Evolutionary conservation across 2,888 invertebrate species (phyloP).

Genomic region (Ophioninae sp.): DNA sequence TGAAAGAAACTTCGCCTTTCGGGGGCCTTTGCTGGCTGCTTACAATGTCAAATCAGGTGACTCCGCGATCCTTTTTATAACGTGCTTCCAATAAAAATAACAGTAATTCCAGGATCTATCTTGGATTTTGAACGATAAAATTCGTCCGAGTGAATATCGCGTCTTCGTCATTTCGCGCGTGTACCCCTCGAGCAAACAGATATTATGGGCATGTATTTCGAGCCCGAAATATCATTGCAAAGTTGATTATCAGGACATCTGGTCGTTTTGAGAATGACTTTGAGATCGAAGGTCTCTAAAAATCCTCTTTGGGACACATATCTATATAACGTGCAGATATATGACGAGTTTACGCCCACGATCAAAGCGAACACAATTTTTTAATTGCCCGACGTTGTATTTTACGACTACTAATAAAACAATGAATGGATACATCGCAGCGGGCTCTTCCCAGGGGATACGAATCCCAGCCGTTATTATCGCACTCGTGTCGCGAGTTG

Average conservation of each 20-base stretch:
- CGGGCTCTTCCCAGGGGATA: constrained; percentile 41
- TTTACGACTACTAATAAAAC: constrained; percentile 78
- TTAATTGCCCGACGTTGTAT: constrained; percentile 74
- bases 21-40: neutral
- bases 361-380: constrained; percentile 68
- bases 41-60: constrained; percentile 15
- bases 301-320: neutral
- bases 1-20: neutral
- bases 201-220: neutral
- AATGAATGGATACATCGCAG: constrained; percentile 74
- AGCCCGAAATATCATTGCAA: neutral
- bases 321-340: neutral
- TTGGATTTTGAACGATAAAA: neutral
- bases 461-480: constrained; percentile 31
- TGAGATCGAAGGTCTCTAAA: neutral
- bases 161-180: neutral
- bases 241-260: neutral
- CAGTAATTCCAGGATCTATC: constrained; percentile 2
- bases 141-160: neutral
- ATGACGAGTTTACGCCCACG: constrained; percentile 67
- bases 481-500: constrained; percentile 19
- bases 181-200: neutral
- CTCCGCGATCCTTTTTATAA: neutral
- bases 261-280: neutral
- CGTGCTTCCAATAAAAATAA: neutral